Evolutionary conservation across 2,113 vertebrate species (phyloP), one percentile per base, ranked within the genome.

Genomic region (Catharus fuscescens): DNA sequence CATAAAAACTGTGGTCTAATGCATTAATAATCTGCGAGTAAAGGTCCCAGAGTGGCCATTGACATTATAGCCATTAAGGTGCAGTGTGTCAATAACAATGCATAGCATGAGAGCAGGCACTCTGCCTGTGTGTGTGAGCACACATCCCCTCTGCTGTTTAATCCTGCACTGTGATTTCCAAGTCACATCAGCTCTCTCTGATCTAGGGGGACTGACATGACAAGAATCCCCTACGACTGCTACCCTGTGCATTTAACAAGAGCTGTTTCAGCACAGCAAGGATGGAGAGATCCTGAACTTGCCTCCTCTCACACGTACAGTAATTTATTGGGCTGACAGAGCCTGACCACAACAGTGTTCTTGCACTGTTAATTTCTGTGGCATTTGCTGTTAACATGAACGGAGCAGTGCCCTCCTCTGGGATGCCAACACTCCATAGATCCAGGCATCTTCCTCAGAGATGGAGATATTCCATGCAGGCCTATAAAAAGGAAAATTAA

Each of bases 31-130:
- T 95, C 90, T 32, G 36, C 2, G 3, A 93, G 80, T 94, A 96
- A 95, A 97, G 86, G 90, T 91, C 94, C 92, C 93, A 59, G 61
- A 96, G 92, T 95, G 95, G 91, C 80, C 94, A 95, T 97, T 96
- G 95, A 95, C 94, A 97, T 96, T 94, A 96, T 76, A 95, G 93
- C 91, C 91, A 93, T 95, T 93, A 95, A 95, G 93, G 96, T 91
- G 90, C 88, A 83, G 78, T 2, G 90, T 96, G 94, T 96, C 96
- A 93, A 97, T 96, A 97, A 87, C 87, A 86, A 92, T 76, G 92
- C 73, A 61, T 12, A 38, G 74, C 72, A 69, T 3, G 67, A 92
- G 95, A 88, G 84, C 87, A 86, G 91, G 9, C 88, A 47, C 53
- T 78, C 74, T 86, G 91, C 79, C 93, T n/a, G 81, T 14, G 59